Conservation (phyloP, 2,888 invertebrate genomes). For the Abrostola triplasia region DNA sequence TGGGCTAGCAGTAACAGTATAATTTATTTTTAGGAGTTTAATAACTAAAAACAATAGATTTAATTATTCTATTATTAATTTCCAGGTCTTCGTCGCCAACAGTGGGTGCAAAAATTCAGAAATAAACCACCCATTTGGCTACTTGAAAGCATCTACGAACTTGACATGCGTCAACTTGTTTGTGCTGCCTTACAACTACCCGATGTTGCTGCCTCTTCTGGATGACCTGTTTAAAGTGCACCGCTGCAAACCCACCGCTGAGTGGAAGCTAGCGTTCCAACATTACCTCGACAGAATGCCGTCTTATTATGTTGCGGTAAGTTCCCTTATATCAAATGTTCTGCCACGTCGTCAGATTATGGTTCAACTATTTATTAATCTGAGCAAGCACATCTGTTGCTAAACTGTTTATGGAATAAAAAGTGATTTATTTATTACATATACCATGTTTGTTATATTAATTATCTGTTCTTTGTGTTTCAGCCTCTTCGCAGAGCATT, state of each 20-base stretch:
- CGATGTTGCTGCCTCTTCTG: conserved; percentile 95
- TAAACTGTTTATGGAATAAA: no score
- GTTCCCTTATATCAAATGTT: conserved; percentile 21
- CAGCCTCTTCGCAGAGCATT: conserved; percentile 97
- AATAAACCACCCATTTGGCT: conserved; percentile 98
- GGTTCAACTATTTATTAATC: no score
- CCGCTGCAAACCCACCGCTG: conserved; percentile 96
- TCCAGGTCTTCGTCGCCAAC: conserved; percentile 95
- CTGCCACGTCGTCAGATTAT: no score
- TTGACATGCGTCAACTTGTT: conserved; percentile 98
- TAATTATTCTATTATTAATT: conserved; percentile 32
- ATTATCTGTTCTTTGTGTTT: conserved; percentile 58
- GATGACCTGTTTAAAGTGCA: conserved; percentile 98
- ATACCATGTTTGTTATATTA: not conserved
- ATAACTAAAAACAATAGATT: not conserved
- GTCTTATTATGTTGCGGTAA: conserved; percentile 95
- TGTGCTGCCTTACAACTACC: conserved; percentile 99
- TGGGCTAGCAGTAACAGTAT: not conserved
- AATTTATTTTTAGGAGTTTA: not conserved
- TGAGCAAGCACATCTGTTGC: no score
- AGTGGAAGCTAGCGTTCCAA: conserved; percentile 97
- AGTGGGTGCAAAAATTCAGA: conserved; percentile 95
- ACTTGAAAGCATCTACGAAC: conserved; percentile 98
- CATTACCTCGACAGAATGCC: conserved; percentile 99
- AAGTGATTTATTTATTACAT: no score